Base-by-base conservation (phyloP, 1,140 invertebrate genomes). In the Drosophila carrolli region DNA sequence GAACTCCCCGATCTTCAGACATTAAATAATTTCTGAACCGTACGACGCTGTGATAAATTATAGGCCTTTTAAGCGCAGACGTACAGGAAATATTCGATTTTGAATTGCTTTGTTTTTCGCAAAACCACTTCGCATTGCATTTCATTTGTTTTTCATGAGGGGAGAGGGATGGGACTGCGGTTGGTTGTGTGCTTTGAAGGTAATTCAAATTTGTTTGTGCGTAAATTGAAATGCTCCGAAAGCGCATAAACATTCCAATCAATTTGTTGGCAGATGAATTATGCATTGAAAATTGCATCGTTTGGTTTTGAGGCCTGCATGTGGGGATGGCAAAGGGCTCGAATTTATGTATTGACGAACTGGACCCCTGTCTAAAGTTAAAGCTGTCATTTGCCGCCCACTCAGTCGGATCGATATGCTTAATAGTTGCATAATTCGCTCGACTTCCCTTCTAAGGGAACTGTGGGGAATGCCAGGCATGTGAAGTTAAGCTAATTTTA, bases 151-250 rank as follows among this genome's bases (percentile, higher is more conserved):
- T 73, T 56, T 60, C 46, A 35, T 46, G 41, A 37, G 46, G 46
- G 58, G 44, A 14, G 10, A 16, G 40, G 37, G 38, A 11, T 11
- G 14, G 16, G 53, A 13, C 19, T 35, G 47, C 16, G n/a, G 4
- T 19, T 37, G 53, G n/a, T 10, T 19, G 46, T 5, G 14, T 23
- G 50, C 46, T 75, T 59, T 48, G 53, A 57, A 72, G 81, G 75
- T 84, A 83, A 79, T 71, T 75, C 65, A 71, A 83, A 83, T 83
- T 83, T 71, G 80, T 83, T 83, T 71, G 60, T 75, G 79, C 75
- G 80, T 65, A 78, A 70, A 82, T 83, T 70, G 71, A 83, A 83
- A 80, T 61, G 76, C 79, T 63, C 51, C 59, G 61, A 75, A 79
- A 72, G 58, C 76, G 58, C 55, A 83, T 79, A 79, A 75, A 60